A percentile compares a stretch with the other conserved stretches of the same genome.
These are phyloP conservation scores for Drosophila cognata DNA, from an alignment of 2,888 invertebrate species.

Conservation along the genomic window DNA sequence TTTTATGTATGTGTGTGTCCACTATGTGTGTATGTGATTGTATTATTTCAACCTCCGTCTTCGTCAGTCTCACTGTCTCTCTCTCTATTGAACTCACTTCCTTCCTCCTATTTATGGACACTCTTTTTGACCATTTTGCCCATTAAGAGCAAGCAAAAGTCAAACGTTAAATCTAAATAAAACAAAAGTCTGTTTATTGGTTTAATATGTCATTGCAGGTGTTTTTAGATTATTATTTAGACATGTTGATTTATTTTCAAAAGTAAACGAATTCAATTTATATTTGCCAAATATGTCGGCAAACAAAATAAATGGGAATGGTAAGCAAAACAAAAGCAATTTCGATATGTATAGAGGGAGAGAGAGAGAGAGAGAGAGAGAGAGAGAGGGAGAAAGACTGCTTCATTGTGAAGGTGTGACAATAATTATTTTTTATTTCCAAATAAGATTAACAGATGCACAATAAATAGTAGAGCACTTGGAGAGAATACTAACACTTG, in stretches of 20 bases:
- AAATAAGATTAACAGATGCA: background rate
- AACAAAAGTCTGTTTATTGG: background rate
- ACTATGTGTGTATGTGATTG: background rate
- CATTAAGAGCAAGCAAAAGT: background rate
- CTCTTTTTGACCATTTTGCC: background rate
- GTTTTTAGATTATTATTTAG: background rate
- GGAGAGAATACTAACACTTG: background rate
- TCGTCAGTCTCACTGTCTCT: too few relatives aligned
- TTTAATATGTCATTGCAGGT: background rate
- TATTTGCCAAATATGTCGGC: background rate
- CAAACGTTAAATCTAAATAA: background rate
- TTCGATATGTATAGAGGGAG: background rate
- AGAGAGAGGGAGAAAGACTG: background rate
- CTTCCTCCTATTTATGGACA: background rate
- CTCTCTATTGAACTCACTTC: background rate
- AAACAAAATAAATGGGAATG: background rate
- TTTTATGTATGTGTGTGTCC: conserved; percentile 4
- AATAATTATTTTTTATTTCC: background rate
- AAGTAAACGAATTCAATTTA: background rate
- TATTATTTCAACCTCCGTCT: background rate
- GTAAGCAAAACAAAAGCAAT: background rate
- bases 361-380: background rate
- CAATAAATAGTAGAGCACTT: background rate
- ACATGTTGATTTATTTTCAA: background rate
- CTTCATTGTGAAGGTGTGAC: background rate